phyloP scores from a whole-genome alignment of 2,797 vertebrate genomes.

The Arnoldichthys spilopterus region DNA sequence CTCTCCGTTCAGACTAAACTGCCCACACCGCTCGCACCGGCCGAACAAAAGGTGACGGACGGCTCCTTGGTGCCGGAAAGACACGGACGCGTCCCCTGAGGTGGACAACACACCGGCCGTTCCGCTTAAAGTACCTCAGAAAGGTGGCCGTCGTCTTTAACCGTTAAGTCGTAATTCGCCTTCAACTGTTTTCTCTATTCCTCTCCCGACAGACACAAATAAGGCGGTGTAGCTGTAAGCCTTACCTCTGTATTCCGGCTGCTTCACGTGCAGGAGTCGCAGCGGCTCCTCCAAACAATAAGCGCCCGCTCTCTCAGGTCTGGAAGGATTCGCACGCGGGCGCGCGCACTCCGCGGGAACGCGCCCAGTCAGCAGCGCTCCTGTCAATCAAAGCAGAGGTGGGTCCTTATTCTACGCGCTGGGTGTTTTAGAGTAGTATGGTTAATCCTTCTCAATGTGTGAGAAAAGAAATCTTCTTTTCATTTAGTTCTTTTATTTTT shows the following conservation, averaged over 20 bases:
- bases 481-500: too few relatives aligned
- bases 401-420: not conserved
- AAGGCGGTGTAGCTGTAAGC: not conserved
- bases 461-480: too few relatives aligned
- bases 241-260: constrained; percentile 36
- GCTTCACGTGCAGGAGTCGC: constrained; percentile 16
- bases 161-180: not conserved
- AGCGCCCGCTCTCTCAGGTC: constrained; percentile 43
- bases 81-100: not conserved
- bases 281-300: constrained; percentile 34
- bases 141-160: not conserved
- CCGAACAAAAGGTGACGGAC: constrained; percentile 71
- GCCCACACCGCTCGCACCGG: not conserved
- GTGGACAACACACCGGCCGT: not conserved
- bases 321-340: constrained; percentile 30
- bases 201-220: not conserved
- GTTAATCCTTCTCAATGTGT: too few relatives aligned
- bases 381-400: not conserved
- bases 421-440: too few relatives aligned
- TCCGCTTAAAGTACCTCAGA: not conserved
- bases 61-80: constrained; percentile 22
- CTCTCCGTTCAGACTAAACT: not conserved
- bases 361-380: constrained; percentile 22
- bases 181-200: not conserved
- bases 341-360: constrained; percentile 25